A percentile compares a stretch with the other conserved stretches of the same genome.
Evolutionary conservation across 2,113 vertebrate species (phyloP).

Genomic region (Crotophaga sulcirostris): DNA sequence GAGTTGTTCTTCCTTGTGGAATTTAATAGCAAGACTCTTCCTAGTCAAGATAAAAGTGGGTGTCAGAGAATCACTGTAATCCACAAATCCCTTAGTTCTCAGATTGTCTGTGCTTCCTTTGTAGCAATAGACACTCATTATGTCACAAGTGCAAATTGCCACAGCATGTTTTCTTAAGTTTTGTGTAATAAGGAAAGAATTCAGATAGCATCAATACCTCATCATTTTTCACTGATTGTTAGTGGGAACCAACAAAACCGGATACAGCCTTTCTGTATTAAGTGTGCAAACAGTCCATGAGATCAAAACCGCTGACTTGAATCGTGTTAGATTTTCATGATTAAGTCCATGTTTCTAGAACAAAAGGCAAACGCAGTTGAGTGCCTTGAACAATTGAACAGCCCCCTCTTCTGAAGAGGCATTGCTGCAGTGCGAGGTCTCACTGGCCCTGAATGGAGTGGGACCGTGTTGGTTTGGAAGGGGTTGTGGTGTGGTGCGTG

Average conservation of each 20-base stretch:
- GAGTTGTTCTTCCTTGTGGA: background rate
- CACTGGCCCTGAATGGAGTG: background rate
- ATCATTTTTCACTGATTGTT: background rate
- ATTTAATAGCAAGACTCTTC: background rate
- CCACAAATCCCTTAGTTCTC: background rate
- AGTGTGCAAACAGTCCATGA: background rate
- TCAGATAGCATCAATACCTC: background rate
- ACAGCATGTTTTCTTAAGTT: background rate
- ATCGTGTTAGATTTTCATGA: background rate
- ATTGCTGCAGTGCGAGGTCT: background rate
- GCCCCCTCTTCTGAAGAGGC: background rate
- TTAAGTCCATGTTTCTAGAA: slow-evolving; percentile 12
- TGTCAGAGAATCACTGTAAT: background rate
- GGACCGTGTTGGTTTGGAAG: background rate
- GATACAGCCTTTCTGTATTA: background rate
- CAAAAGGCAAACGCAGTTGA: fast-evolving
- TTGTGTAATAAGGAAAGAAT: slow-evolving; percentile 30
- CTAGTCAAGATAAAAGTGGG: background rate
- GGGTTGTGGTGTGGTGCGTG: background rate
- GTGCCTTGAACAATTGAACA: fast-evolving
- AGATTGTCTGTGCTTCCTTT: slow-evolving; percentile 25
- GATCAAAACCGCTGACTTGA: background rate
- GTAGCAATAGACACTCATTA: background rate
- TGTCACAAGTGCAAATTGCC: slow-evolving; percentile 20
- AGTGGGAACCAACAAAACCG: background rate